Base-by-base conservation (phyloP, 2,113 vertebrate genomes). In the Equus quagga region DNA sequence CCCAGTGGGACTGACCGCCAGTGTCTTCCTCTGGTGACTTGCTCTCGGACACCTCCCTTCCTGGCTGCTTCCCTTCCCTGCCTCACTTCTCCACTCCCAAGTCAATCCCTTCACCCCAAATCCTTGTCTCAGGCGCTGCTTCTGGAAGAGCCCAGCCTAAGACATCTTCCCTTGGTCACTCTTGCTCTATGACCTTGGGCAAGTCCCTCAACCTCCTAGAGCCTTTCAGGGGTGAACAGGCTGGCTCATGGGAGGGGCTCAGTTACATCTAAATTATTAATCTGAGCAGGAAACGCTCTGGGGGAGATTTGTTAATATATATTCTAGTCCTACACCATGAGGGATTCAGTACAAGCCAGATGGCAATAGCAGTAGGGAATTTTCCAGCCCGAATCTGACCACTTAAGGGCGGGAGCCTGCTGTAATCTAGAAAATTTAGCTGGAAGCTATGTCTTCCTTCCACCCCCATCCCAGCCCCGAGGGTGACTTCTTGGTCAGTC, bases 351-450 rank as follows among this genome's bases (percentile, higher is more conserved):
- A 49, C 28, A 69, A 69, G 62, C 51, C 67, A 65, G 73, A 49
- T 19, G 23, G 18, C 69, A 64, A 33, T 12, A 91, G 44, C 89
- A 82, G 44, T 33, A 54, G 31, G 67, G 28, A 62, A 64, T 84
- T 84, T 96, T 96, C 70, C 70, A 94, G 51, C 92, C 19, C 70
- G 56, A 73, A 85, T 67, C 60, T 60, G 73, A 75, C 62, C 44
- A 82, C 15, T 23, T 70, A 81, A 26, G 31, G 46, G 33, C 33
- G n/a, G 56, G 79, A 97, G 51, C 23, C 46, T 78, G 46, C 64
- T 33, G 3, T 69, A 64, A 89, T 33, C 44, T 62, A 51, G 79
- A 85, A 94, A 76, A 67, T 70, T 56, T 62, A 51, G 10, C 60
- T 33, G 54, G 46, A 85, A 94, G 10, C 5, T 75, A 11, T 3